These are phyloP conservation scores for Apodemia hepburni DNA, from an alignment of 2,888 invertebrate species.

Conservation along the genomic window DNA sequence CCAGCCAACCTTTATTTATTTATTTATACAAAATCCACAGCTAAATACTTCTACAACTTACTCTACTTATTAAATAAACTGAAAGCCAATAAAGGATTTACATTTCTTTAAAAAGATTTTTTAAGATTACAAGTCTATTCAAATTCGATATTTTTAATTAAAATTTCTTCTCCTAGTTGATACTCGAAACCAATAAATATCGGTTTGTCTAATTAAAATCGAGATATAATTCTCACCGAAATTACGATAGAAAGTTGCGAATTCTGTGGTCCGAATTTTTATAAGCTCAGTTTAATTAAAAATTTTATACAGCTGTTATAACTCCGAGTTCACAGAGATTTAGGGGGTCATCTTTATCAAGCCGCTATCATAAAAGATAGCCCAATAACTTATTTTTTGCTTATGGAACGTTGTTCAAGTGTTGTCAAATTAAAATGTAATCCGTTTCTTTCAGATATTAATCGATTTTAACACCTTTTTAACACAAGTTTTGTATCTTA, in stretches of 20 bases:
- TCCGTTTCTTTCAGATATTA: background rate
- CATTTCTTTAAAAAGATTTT: background rate
- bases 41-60: no score
- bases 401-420: constrained; percentile 8
- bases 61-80: no score
- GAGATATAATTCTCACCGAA: constrained; percentile 6
- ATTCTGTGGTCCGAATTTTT: constrained; percentile 1
- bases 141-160: constrained; percentile 5
- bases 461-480: background rate
- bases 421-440: constrained; percentile 14
- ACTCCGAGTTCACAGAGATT: constrained; percentile 5
- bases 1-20: no score
- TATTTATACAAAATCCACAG: no score
- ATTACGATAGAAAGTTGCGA: constrained; percentile 7
- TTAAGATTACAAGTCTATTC: background rate
- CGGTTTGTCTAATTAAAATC: constrained; percentile 11
- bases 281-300: constrained; percentile 11
- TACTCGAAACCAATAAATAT: constrained; percentile 9
- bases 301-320: constrained; percentile 6
- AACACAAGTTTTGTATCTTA: background rate
- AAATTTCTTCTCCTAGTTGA: background rate
- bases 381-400: constrained; percentile 15
- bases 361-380: constrained; percentile 4
- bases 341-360: constrained; percentile 3
- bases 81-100: no score